Percentiles rank a stretch among this genome's conserved stretches.
These are phyloP conservation scores for Apoderus coryli DNA, from an alignment of 2,888 invertebrate genomes.

Conservation along the genomic window DNA sequence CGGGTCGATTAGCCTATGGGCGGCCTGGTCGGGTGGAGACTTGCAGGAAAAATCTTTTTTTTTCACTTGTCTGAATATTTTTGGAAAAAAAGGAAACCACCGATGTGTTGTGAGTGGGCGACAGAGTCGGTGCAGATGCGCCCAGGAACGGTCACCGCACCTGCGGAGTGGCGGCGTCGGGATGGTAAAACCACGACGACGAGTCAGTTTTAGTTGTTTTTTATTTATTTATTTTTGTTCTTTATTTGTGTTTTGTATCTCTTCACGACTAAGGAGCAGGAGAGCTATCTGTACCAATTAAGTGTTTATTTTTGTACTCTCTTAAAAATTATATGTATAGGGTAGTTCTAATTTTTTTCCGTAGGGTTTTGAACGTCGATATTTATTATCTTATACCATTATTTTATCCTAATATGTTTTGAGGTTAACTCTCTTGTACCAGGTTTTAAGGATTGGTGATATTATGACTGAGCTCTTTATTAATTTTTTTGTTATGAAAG, in stretches of 20 bases:
- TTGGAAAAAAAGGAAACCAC: slow-evolving; percentile 32
- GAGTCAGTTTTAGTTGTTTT: too few relatives aligned
- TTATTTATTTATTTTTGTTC: too few relatives aligned
- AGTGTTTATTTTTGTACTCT: not conserved
- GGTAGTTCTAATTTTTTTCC: not conserved
- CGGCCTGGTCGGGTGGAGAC: slow-evolving; percentile 34
- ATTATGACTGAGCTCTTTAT: too few relatives aligned
- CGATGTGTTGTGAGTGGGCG: slow-evolving; percentile 30
- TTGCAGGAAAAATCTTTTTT: slow-evolving; percentile 36
- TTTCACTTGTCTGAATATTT: too few relatives aligned
- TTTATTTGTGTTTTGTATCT: too few relatives aligned
- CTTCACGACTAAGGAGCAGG: slow-evolving; percentile 1
- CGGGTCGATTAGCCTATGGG: slow-evolving; percentile 35
- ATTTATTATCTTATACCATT: too few relatives aligned
- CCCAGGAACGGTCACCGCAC: slow-evolving; percentile 32
- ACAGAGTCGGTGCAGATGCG: slow-evolving; percentile 31
- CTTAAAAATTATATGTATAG: not conserved
- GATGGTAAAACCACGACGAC: too few relatives aligned
- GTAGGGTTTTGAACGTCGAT: too few relatives aligned
- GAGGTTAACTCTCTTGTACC: too few relatives aligned
- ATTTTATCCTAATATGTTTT: too few relatives aligned
- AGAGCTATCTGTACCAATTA: not conserved
- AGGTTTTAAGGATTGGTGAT: too few relatives aligned
- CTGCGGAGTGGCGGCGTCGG: slow-evolving; percentile 29
- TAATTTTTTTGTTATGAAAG: too few relatives aligned